These are phyloP conservation scores for Silurus meridionalis DNA, from an alignment of 2,113 vertebrate species.

Conservation along the genomic window DNA sequence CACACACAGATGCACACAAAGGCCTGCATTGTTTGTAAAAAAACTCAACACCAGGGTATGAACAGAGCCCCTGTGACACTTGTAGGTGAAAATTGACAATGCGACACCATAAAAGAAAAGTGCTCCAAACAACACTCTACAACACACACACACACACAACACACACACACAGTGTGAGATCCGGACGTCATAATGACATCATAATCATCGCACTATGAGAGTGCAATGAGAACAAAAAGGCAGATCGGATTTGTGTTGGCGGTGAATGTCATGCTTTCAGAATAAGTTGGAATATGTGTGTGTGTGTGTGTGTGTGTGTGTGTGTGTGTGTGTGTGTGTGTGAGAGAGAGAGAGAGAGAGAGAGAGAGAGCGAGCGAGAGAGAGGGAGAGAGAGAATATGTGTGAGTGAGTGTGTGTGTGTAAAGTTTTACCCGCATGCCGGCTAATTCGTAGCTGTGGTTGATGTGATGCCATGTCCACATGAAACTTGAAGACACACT, in stretches of 20 bases:
- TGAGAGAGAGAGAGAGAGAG: not conserved
- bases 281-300: not conserved
- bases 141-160: not conserved
- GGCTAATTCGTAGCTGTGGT: conserved; percentile 68
- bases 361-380: not conserved
- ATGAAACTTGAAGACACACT: conserved; percentile 70
- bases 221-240: not conserved
- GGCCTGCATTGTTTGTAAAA: conserved; percentile 32
- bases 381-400: not conserved
- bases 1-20: conserved; percentile 29
- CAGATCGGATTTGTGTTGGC: not conserved
- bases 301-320: not conserved
- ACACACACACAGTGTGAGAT: not conserved
- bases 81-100: not conserved
- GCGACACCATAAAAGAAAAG: not conserved
- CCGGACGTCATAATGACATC: not conserved
- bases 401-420: not conserved
- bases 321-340: not conserved
- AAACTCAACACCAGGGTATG: conserved; percentile 17
- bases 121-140: not conserved
- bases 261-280: not conserved
- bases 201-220: not conserved
- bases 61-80: conserved; percentile 23
- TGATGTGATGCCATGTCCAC: conserved; percentile 58
- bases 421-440: conserved; percentile 63